Evolutionary conservation across 1,140 invertebrate genomes (phyloP), one percentile per base, ranked within the genome.

Genomic region (Stratiolaelaps scimitus): DNA sequence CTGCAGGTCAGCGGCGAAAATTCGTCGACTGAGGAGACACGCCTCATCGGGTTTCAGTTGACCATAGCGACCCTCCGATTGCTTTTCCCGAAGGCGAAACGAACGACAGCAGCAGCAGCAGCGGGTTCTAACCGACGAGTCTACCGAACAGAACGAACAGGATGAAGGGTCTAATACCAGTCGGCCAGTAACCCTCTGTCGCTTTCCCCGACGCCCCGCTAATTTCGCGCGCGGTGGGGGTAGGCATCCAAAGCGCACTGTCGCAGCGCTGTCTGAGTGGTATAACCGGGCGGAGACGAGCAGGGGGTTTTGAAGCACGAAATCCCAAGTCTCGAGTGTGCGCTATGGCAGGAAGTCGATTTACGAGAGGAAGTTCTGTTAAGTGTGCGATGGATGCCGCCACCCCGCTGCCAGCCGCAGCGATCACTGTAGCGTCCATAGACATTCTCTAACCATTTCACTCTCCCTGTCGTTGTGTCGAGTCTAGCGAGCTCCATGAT

Each of bases 341-440:
- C 34, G 10, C 34, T 40, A 40, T 10, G 34, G 34, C 53, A 17
- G 53, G 53, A 60, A 60, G 53, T 60, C 53, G 53, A 60, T 60
- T 60, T 60, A 60, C 53, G 53, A 60, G 53, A 60, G 53, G 53
- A 60, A 60, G 53, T 60, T 60, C 53, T 60, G 53, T 60, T 60
- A 60, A 26, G 23, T 26, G 23, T 26, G 26, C 15, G 20, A 48
- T 48, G 28, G 23, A 26, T 29, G 47, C 47, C 7, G 47, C 47
- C 19, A 6, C 44, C 19, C 15, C 53, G 10, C 10, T 10, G 10
- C 34, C 10, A 10, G 34, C 34, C 34, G 34, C 10, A 4, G 34
- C 10, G 34, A 40, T 4, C 34, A n/a, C n/a, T n/a, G n/a, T n/a
- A n/a, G n/a, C n/a, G n/a, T n/a, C n/a, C n/a, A n/a, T n/a, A 40